A percentile compares a stretch with the other conserved stretches of the same genome.
Evolutionary conservation across 1,140 invertebrate genomes (phyloP).

Genomic region (Caenorhabditis remanei): DNA sequence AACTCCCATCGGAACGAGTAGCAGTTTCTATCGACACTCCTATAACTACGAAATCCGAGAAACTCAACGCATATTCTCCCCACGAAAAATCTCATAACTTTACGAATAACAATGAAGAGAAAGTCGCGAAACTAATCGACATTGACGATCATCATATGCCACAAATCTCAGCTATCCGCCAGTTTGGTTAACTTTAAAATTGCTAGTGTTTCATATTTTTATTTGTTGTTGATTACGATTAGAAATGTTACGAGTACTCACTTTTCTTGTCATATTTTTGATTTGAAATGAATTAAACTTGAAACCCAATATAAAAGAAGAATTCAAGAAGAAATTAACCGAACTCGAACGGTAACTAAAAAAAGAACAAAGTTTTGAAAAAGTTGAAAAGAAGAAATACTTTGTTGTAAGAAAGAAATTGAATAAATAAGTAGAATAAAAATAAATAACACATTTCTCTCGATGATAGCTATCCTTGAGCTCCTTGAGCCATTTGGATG

Average conservation of each 20-base stretch:
- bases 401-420: not conserved
- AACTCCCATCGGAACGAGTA: constrained; percentile 50
- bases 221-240: not conserved
- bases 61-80: constrained; percentile 4
- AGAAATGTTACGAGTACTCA: not conserved
- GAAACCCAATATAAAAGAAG: not conserved
- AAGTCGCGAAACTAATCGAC: constrained; percentile 24
- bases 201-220: not conserved
- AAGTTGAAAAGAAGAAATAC: not conserved
- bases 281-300: not conserved
- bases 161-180: constrained; percentile 33
- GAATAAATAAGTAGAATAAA: not conserved
- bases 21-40: constrained; percentile 10
- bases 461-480: not conserved
- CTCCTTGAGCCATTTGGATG: constrained; percentile 51
- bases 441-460: not conserved
- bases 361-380: not conserved
- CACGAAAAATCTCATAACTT: not conserved
- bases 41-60: constrained; percentile 21
- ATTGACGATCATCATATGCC: constrained; percentile 33
- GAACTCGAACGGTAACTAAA: too few species aligned
- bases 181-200: constrained; percentile 11
- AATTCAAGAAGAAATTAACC: not conserved
- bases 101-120: constrained; percentile 2
- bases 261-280: not conserved